Percentiles rank a stretch among this genome's conserved stretches.
These are phyloP conservation scores for Pluvialis apricaria DNA, from an alignment of 2,113 vertebrate genomes.

Conservation along the genomic window DNA sequence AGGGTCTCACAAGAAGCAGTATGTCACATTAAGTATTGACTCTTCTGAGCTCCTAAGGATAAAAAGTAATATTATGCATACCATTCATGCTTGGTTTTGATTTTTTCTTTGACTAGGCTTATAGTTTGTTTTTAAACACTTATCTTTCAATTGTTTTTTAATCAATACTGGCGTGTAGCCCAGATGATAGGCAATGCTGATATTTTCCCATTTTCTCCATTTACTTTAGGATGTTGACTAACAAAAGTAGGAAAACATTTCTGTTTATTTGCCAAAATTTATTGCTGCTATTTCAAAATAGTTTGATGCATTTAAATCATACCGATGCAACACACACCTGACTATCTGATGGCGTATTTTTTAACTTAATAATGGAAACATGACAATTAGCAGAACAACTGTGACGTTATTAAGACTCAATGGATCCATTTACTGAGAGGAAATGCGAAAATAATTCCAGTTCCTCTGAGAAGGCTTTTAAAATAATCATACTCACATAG, in stretches of 20 bases:
- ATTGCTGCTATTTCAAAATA: neutral
- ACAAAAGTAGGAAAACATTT: neutral
- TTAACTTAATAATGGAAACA: neutral
- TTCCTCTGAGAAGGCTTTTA: neutral
- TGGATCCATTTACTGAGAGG: neutral
- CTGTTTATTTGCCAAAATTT: neutral
- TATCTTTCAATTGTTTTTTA: neutral
- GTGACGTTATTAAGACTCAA: slow-evolving; percentile 4
- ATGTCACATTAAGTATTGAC: neutral
- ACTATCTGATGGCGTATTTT: neutral
- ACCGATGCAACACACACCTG: neutral
- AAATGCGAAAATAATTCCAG: slow-evolving; percentile 36
- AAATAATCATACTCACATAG: neutral
- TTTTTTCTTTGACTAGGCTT: neutral
- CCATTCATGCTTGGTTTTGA: neutral
- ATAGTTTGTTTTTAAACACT: neutral
- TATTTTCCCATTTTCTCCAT: neutral
- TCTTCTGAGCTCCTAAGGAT: neutral
- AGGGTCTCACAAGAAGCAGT: neutral
- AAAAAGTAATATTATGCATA: neutral
- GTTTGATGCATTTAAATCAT: neutral
- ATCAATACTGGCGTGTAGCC: neutral
- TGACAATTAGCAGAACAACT: neutral
- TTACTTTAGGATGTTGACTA: neutral
- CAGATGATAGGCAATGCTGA: neutral